Conservation (phyloP, 2,888 invertebrate genomes). For the Xanthia icteritia region DNA sequence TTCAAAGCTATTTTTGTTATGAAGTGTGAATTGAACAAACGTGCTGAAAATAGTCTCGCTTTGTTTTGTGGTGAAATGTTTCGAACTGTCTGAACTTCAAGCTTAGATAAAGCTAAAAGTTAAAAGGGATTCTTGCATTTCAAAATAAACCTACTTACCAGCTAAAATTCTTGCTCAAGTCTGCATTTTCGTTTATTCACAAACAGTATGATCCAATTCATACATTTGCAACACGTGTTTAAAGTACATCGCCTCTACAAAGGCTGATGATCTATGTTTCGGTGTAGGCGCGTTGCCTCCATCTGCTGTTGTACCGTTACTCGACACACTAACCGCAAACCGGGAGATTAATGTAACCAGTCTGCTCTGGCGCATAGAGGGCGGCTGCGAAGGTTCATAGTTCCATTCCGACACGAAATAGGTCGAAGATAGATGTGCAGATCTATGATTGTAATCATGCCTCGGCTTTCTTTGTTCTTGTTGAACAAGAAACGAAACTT, state of each 20-base stretch:
- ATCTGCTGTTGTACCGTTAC: constrained; percentile 86
- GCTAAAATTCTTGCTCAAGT: neutral
- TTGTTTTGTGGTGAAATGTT: neutral
- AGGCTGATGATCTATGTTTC: constrained; percentile 77
- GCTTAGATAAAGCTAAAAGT: neutral
- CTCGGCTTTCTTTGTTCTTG: constrained; percentile 44
- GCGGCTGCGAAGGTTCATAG: constrained; percentile 66
- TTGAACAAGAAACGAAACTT: constrained; percentile 9
- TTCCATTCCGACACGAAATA: constrained; percentile 56
- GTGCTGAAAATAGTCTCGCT: neutral
- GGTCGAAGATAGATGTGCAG: constrained; percentile 43
- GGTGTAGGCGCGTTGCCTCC: constrained; percentile 84
- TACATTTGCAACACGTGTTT: constrained; percentile 9
- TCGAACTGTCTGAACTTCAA: neutral
- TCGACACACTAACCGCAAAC: constrained; percentile 88
- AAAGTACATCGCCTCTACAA: constrained; percentile 63
- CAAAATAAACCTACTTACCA: neutral
- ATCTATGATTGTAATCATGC: constrained; percentile 37
- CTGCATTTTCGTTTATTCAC: neutral
- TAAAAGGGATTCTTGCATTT: no score
- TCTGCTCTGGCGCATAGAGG: constrained; percentile 77
- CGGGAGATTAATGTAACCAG: constrained; percentile 87
- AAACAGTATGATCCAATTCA: neutral
- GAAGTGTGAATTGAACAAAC: constrained; percentile 2
- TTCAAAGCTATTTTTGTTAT: constrained; percentile 30